Evolutionary conservation across 2,888 invertebrate genomes (phyloP), one percentile per base, ranked within the genome.

Genomic region (Loripinus fragilis): DNA sequence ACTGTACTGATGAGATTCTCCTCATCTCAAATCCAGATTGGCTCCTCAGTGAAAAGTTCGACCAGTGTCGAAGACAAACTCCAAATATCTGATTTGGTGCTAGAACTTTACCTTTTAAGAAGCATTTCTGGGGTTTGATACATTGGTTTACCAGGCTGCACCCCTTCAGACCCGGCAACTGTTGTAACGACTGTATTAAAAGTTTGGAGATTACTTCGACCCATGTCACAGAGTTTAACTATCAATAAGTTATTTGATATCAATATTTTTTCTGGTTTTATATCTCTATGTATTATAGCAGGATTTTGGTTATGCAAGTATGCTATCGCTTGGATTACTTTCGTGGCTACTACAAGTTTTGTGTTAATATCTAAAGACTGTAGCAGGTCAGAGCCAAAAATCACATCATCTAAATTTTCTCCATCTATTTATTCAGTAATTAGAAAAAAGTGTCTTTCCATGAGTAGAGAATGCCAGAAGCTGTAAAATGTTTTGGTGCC

Each of bases 51-150:
- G 10, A 68, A 35, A 17, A 76, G 15, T 45, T 76, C 80, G 2
- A 80, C 45, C 8, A 70, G 25, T 28, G 75, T 79, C 45, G 60
- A 60, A 25, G 69, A 42, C 15, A 80, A 33, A 60, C 71, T 64
- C 80, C 76, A 80, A 30, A 80, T 71, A 60, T 76, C 80, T 68
- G 80, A 50, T 20, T 25, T n/a, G 17, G 33, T 23, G 23, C 30
- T 42, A 41, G 71, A 73, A 38, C 55, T 69, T 28, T 70, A 30
- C 48, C 42, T 68, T 1, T 72, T n/a, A 1, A 78, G 7, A 10
- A 78, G 42, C 2, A 78, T 28, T 35, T 76, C 81, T 25, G 82
- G 76, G 0, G 82, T 76, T 38, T 81, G 81, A 68, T 74, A 81
- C 0, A 48, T 64, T 41, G 78, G 74, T 60, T 76, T 81, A n/a